Evolutionary conservation across 2,113 vertebrate species (phyloP).

Genomic region (Cynocephalus volans): DNA sequence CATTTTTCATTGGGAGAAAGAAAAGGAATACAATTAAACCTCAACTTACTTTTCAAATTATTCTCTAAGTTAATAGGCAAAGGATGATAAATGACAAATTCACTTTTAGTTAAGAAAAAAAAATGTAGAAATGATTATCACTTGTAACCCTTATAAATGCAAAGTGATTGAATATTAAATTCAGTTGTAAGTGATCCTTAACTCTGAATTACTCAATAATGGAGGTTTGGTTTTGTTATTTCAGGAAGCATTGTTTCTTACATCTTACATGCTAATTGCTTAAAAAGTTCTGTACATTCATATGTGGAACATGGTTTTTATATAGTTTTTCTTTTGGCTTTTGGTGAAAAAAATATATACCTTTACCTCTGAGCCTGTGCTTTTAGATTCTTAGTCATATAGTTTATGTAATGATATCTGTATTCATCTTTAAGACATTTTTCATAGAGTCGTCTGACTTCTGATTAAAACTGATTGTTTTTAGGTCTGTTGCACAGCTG

Average conservation of each 20-base stretch:
- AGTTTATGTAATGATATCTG: not conserved
- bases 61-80: conserved; percentile 20
- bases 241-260: not conserved
- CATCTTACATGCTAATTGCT: not conserved
- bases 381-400: conserved; percentile 6
- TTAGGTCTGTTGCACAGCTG: not conserved
- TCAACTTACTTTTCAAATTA: conserved; percentile 25
- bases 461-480: not conserved
- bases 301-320: not conserved
- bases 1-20: not conserved
- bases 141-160: not conserved
- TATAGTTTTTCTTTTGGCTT: not conserved
- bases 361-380: not conserved
- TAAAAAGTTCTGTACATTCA: not conserved
- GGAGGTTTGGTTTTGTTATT: conserved; percentile 36
- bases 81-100: not conserved
- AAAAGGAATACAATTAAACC: not conserved
- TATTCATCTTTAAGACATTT: not conserved
- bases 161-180: not conserved
- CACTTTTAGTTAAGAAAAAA: conserved; percentile 15
- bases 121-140: conserved; percentile 4
- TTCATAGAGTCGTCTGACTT: not conserved
- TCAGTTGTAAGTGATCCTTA: conserved; percentile 32
- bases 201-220: not conserved
- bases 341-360: not conserved